Evolutionary conservation across 2,797 vertebrate genomes (phyloP).

Genomic region (Agapornis canus): DNA sequence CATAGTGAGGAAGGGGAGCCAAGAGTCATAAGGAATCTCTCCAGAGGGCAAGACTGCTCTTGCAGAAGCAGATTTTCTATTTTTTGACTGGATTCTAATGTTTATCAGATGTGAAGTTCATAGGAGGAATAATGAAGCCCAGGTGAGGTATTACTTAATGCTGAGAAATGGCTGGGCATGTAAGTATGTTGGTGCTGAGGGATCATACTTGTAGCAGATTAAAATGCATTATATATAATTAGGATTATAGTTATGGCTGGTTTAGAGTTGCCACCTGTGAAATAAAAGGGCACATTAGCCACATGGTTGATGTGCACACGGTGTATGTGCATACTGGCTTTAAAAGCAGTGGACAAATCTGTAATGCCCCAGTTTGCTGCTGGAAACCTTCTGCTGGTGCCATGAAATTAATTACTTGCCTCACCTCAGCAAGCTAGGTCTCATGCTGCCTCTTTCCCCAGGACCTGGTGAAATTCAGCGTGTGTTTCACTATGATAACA

Average conservation of each 20-base stretch:
- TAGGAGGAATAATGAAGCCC: not conserved
- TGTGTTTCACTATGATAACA: fast-evolving
- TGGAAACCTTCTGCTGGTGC: not conserved
- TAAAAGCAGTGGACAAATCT: not conserved
- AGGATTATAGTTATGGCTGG: not conserved
- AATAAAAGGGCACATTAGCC: not conserved
- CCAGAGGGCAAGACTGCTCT: not conserved
- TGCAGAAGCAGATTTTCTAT: not conserved
- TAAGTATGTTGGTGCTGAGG: not conserved
- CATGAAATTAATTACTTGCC: not conserved
- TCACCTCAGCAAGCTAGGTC: not conserved
- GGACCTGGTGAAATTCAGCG: not conserved
- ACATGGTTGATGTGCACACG: not conserved
- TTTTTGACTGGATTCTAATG: not conserved
- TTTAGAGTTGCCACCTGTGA: not conserved
- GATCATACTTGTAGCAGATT: not conserved
- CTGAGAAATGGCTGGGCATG: not conserved
- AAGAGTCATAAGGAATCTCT: not conserved
- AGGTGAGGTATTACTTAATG: not conserved
- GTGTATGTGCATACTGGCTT: not conserved
- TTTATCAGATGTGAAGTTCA: not conserved
- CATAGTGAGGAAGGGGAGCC: not conserved
- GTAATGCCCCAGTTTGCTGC: not conserved
- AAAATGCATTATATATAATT: not conserved
- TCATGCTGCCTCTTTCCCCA: not conserved